phyloP scores from a whole-genome alignment of 1,140 invertebrate genomes.

The Palaemon carinicauda region DNA sequence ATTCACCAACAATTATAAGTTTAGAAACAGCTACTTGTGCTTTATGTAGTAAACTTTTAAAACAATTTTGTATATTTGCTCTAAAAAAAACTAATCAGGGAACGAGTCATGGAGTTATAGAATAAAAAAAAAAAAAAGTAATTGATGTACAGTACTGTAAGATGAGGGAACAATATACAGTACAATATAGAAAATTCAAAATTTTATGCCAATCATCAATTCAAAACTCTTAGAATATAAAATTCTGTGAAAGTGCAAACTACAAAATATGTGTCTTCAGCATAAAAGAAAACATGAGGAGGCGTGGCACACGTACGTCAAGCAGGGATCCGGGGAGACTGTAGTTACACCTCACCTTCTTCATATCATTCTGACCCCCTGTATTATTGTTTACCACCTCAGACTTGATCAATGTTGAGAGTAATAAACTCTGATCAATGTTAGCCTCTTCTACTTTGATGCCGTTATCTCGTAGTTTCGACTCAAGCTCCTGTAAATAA shows the following conservation, averaged over 20 bases:
- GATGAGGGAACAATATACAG: too few species aligned
- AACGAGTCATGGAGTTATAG: too few species aligned
- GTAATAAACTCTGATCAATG: slow-evolving; percentile 48
- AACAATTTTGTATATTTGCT: too few species aligned
- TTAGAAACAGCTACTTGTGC: too few species aligned
- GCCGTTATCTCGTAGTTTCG: slow-evolving; percentile 41
- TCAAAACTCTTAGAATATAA: too few species aligned
- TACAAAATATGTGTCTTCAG: background rate
- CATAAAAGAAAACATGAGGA: background rate
- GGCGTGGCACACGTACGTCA: slow-evolving; percentile 52
- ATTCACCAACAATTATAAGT: too few species aligned
- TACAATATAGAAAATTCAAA: too few species aligned
- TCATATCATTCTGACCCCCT: slow-evolving; percentile 36
- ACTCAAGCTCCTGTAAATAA: slow-evolving; percentile 47
- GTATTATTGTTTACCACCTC: slow-evolving; percentile 41
- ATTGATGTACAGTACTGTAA: too few species aligned
- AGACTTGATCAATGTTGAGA: slow-evolving; percentile 44
- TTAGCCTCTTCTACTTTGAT: slow-evolving; percentile 58
- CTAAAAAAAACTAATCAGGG: too few species aligned
- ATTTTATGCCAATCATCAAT: too few species aligned
- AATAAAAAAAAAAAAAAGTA: too few species aligned
- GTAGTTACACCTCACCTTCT: slow-evolving; percentile 56
- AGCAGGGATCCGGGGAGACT: slow-evolving; percentile 51
- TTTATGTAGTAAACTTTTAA: too few species aligned
- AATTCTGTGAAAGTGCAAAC: background rate